These are phyloP conservation scores for Seira sanloemensis DNA, from an alignment of 2,888 invertebrate species.

Conservation along the genomic window DNA sequence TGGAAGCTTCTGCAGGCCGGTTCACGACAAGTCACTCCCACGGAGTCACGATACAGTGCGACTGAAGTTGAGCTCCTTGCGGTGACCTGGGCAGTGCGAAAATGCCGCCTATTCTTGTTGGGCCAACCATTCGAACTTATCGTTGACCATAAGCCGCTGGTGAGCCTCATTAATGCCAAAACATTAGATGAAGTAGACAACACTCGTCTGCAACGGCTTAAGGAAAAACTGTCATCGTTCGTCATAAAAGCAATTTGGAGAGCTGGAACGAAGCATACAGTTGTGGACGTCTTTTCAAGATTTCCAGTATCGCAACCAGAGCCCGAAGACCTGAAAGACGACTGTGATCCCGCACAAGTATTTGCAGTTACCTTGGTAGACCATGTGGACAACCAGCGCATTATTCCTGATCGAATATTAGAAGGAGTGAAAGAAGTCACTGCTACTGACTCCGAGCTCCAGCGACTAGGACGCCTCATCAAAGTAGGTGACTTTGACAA, in stretches of 20 bases:
- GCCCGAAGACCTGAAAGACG: background rate
- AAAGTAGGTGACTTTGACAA: background rate
- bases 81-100: constrained; percentile 9
- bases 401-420: background rate
- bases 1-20: background rate
- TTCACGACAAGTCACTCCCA: background rate
- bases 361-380: background rate
- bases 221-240: constrained; percentile 13
- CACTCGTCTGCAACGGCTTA: constrained; percentile 3
- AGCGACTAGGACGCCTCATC: background rate
- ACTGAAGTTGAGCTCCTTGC: constrained; percentile 15
- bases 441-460: background rate
- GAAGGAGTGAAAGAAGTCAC: no score
- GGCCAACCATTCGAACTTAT: constrained; percentile 18
- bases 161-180: constrained; percentile 15
- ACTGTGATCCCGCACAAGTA: background rate
- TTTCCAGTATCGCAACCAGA: constrained; percentile 1
- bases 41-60: constrained; percentile 23
- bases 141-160: constrained; percentile 18
- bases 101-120: constrained; percentile 1
- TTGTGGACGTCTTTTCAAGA: constrained; percentile 24
- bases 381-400: background rate
- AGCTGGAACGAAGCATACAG: constrained; percentile 21
- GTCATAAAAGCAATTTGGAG: background rate
- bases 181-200: constrained; percentile 16